Conservation (phyloP, 2,797 vertebrate species). For the Rhynchotus rufescens region DNA sequence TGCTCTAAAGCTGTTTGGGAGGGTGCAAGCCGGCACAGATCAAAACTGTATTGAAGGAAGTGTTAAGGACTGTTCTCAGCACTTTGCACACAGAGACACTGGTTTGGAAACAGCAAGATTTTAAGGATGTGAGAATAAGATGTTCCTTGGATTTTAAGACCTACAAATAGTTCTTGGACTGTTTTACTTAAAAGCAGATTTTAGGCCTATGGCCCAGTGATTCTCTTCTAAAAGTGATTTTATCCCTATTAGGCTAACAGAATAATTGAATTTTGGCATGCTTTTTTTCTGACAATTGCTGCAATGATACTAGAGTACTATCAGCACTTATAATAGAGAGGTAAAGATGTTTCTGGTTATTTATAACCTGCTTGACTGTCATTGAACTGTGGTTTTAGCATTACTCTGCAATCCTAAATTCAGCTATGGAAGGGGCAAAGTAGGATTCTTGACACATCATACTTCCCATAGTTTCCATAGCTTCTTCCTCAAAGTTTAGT, state of each 20-base stretch:
- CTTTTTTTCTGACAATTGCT: background rate
- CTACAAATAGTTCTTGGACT: background rate
- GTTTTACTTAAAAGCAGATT: background rate
- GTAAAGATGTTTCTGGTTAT: background rate
- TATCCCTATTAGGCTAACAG: background rate
- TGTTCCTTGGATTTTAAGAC: accelerated
- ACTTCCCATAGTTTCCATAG: background rate
- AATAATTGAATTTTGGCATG: background rate
- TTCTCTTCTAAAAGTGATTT: background rate
- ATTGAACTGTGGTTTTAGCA: background rate
- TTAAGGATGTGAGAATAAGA: background rate
- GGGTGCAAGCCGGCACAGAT: background rate
- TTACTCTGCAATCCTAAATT: background rate
- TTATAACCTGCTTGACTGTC: background rate
- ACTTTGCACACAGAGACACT: background rate
- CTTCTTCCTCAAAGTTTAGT: background rate
- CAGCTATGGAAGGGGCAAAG: background rate
- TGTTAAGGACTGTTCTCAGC: background rate
- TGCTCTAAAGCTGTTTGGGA: background rate
- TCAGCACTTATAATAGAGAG: background rate
- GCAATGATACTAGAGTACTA: background rate
- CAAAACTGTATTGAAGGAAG: background rate
- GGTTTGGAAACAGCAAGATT: background rate
- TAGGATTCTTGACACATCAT: background rate
- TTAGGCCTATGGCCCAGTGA: background rate